These are phyloP conservation scores for Cheiracanthium punctorium DNA, from an alignment of 2,888 invertebrate genomes.

Conservation along the genomic window DNA sequence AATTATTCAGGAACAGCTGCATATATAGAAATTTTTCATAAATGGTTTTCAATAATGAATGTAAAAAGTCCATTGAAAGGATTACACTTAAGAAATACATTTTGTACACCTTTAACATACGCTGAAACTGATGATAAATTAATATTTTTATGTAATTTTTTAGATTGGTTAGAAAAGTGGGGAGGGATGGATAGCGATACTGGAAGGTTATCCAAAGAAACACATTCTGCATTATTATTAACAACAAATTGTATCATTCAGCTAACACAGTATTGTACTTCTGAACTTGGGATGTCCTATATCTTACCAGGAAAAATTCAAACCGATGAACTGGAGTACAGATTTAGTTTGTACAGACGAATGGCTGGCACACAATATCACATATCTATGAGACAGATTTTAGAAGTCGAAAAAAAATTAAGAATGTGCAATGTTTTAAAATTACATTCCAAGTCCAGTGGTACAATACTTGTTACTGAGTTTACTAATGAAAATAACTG, in stretches of 20 bases:
- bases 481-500: too few species aligned
- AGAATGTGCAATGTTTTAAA: too few species aligned
- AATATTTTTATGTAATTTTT: not conserved
- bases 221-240: not conserved
- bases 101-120: not conserved
- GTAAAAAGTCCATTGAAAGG: not conserved
- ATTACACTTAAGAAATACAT: not conserved
- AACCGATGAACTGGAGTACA: not conserved
- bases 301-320: not conserved
- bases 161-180: not conserved
- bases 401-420: too few species aligned
- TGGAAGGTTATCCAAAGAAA: not conserved
- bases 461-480: too few species aligned
- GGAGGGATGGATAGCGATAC: not conserved
- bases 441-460: too few species aligned
- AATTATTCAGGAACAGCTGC: not conserved
- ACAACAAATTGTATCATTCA: not conserved
- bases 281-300: not conserved
- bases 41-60: not conserved
- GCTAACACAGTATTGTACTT: not conserved
- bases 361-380: constrained; percentile 1
- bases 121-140: not conserved
- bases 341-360: not conserved
- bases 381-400: too few species aligned
- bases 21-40: not conserved